Base-by-base conservation (phyloP, 64 coral and sea anemone genomes). In the Orbicella faveolata region DNA sequence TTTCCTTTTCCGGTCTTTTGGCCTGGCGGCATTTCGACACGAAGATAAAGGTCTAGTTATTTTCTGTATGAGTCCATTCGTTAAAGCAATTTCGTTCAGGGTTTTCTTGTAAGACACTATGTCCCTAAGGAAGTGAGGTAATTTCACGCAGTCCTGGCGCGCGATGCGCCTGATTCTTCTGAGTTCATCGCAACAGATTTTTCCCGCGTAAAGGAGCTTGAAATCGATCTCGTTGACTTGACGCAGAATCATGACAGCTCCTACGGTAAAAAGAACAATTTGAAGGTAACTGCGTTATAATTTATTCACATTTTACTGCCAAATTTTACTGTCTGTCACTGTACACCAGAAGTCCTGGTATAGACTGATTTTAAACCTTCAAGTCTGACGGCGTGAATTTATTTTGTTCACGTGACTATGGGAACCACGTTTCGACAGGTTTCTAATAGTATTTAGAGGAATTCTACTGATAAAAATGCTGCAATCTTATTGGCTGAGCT, bases 211-310 rank as follows among this genome's bases (percentile, higher is more conserved):
- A 3, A 96, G 35, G 20, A 92, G 85, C 51, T 92, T 96, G 85
- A 96, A 96, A 73, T 96, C 90, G 64, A 92, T 96, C 21, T 96
- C 94, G 57, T 92, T 78, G 26, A 83, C 89, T 83, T 96, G 84
- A 3, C 94, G 90, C 2, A 96, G 86, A 78, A 96, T 92, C 66
- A 53, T 54, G 2, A 96, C 90, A 16, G 94, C 89, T 53, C 94
- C 94, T 96, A 19, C 10, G 65, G n/a, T 48, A 48, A 48, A 41
- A 35, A 11, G 30, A 30, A 30, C 30, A 30, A 30, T 30, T 30
- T 30, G 30, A 30, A 30, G 30, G 30, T 30, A 30, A 30, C 30
- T 30, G 30, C 30, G 30, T 30, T 30, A 30, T 30, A 83, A 13
- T 59, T 33, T 11, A 13, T 41, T 4, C 4, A 41, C 39, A 2